phyloP scores from a whole-genome alignment of 2,113 vertebrate genomes.

The Spea multiplicata region DNA sequence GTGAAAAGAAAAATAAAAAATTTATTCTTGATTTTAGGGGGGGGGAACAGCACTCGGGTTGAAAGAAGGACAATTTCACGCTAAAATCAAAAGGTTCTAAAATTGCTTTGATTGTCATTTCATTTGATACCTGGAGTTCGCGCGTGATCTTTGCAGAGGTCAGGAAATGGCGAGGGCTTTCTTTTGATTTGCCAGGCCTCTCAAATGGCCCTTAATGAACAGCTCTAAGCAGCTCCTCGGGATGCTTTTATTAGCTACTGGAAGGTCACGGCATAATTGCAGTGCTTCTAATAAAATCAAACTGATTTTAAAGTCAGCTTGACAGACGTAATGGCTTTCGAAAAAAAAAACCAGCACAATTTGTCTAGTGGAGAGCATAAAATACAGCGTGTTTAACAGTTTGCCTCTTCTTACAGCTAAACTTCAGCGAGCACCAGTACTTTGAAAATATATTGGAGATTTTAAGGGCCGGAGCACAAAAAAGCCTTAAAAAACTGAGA shows the following conservation, averaged over 20 bases:
- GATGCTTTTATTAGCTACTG: slow-evolving; percentile 1
- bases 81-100: neutral
- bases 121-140: slow-evolving; percentile 2
- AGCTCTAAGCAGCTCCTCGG: slow-evolving; percentile 21
- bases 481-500: slow-evolving; percentile 84
- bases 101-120: slow-evolving; percentile 25
- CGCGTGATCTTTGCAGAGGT: slow-evolving; percentile 25
- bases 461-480: slow-evolving; percentile 78
- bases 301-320: slow-evolving; percentile 3
- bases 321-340: slow-evolving; percentile 20
- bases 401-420: slow-evolving; percentile 67
- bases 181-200: slow-evolving; percentile 34
- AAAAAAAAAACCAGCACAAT: slow-evolving; percentile 2
- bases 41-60: too few species aligned
- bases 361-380: neutral
- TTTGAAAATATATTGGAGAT: slow-evolving; percentile 94
- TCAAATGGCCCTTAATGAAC: slow-evolving; percentile 21
- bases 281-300: slow-evolving; percentile 6
- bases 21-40: too few species aligned
- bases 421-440: slow-evolving; percentile 84
- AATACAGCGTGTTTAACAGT: neutral
- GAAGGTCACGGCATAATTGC: slow-evolving; percentile 33
- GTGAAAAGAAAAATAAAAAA: too few species aligned
- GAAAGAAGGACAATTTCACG: too few species aligned
- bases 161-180: neutral